Base-by-base conservation (phyloP, 2,888 invertebrate genomes). In the Asteroscopus sphinx region DNA sequence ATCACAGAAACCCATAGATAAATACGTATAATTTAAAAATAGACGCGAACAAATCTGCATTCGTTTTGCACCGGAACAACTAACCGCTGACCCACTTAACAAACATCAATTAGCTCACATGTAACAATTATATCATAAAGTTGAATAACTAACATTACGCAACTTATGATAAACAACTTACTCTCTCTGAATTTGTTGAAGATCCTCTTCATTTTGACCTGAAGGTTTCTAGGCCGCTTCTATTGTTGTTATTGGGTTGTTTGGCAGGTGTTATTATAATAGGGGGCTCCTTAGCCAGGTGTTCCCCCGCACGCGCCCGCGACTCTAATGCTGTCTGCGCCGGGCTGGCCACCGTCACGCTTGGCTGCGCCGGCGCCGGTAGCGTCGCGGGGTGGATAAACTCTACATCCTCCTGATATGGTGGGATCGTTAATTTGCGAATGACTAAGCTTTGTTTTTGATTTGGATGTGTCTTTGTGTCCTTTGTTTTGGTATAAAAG, bases 331-430 rank as follows among this genome's bases (percentile, higher is more conserved):
- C 83, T 73, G 73, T 51, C 65, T 65, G 62, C 68, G 61, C 60
- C 57, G 72, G 68, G 61, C 55, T 62, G 71, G 68, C 82, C 68
- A 63, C 59, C 64, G 89, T 87, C 87, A 88, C 87, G 90, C 79
- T 73, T 74, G 83, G 88, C 63, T 79, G 79, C 80, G 72, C 55
- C 64, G 30, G 69, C 79, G 76, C 76, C 85, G 70, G 82, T 85
- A 86, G 74, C 86, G 86, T 82, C 84, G 79, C 80, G 88, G 83
- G 89, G 90, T 90, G 83, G 84, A 82, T 89, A 86, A 89, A 90
- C 91, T 89, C 80, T 69, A 66, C 69, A 73, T 77, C 67, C 69
- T 62, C 75, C 76, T 65, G 76, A 77, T 77, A 66, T 44, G 73
- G 74, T 60, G 46, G 42, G 58, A 41, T 60, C 55, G 51, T 59